Conservation (phyloP, 2,113 vertebrate genomes). For the Leiothrix lutea region DNA sequence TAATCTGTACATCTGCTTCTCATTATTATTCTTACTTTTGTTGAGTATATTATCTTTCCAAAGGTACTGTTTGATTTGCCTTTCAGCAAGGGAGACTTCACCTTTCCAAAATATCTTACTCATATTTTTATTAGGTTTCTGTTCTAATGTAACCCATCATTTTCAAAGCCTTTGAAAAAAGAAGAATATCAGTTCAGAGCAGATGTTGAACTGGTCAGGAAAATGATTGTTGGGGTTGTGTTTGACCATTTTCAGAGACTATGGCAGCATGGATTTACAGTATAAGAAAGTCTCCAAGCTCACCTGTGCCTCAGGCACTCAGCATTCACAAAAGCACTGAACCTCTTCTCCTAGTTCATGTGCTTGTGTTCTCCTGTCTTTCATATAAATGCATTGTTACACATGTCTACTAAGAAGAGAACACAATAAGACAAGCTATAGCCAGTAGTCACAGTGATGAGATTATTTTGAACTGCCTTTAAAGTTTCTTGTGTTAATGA, state of each 20-base stretch:
- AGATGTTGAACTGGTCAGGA: not conserved
- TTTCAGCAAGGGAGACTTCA: not conserved
- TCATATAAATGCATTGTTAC: not conserved
- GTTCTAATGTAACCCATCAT: not conserved
- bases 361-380: not conserved
- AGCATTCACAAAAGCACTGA: not conserved
- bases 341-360: not conserved
- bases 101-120: not conserved
- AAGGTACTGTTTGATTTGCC: not conserved
- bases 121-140: not conserved
- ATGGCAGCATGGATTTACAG: not conserved
- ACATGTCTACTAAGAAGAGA: not conserved
- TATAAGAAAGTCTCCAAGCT: not conserved
- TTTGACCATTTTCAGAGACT: not conserved
- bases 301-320: not conserved
- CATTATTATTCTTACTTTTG: not conserved
- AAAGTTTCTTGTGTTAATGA: slow-evolving; percentile 29
- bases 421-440: not conserved
- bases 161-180: not conserved
- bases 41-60: not conserved
- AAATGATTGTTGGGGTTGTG: not conserved
- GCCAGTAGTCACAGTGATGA: not conserved
- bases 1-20: not conserved
- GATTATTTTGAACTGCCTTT: not conserved
- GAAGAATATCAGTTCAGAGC: not conserved